Conservation (phyloP, 1,140 invertebrate species). For the Stegodyphus dumicola region DNA sequence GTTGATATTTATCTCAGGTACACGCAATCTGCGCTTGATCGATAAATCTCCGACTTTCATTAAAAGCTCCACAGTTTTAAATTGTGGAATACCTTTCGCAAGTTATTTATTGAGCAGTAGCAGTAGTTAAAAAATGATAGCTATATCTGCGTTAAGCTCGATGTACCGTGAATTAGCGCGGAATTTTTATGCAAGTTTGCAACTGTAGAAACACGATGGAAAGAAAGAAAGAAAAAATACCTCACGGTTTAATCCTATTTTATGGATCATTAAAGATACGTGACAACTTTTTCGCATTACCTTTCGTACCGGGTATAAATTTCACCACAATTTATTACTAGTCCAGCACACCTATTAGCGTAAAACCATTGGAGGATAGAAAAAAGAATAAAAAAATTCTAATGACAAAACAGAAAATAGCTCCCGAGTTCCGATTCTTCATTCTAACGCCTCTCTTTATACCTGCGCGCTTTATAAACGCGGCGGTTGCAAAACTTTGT, state of each 20-base stretch:
- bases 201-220: not conserved
- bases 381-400: not conserved
- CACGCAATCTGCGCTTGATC: no score
- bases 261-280: slow-evolving; percentile 51
- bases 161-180: slow-evolving; percentile 25
- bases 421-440: slow-evolving; percentile 22
- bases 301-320: slow-evolving; percentile 27
- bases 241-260: slow-evolving; percentile 44
- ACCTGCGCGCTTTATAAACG: not conserved
- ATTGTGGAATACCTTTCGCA: no score
- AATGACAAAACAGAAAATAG: not conserved
- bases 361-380: not conserved
- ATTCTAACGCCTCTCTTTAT: slow-evolving; percentile 5
- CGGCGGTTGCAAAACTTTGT: slow-evolving; percentile 7
- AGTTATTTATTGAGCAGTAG: not conserved
- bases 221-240: not conserved
- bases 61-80: no score
- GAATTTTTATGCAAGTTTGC: slow-evolving; percentile 38
- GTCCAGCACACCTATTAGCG: slow-evolving; percentile 24
- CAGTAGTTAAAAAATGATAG: not conserved
- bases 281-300: slow-evolving; percentile 54
- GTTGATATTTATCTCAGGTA: no score
- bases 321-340: slow-evolving; percentile 23
- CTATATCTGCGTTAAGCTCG: not conserved
- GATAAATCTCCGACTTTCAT: no score